Evolutionary conservation across 2,113 vertebrate genomes (phyloP).

Genomic region (Toxostoma redivivum): DNA sequence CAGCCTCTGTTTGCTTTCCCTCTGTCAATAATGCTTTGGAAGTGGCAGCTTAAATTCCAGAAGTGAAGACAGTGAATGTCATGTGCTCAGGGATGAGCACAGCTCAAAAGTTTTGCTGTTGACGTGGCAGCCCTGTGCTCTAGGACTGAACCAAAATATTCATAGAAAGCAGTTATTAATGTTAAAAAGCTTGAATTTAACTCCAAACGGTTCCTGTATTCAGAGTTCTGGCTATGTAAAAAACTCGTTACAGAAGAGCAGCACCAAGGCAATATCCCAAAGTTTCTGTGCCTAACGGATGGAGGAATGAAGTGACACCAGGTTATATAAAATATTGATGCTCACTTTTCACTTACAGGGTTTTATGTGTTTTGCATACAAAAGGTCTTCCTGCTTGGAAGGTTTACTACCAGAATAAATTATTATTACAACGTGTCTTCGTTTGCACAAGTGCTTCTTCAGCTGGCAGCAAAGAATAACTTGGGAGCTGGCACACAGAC

Average conservation of each 20-base stretch:
- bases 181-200: background rate
- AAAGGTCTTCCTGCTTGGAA: background rate
- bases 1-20: background rate
- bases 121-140: background rate
- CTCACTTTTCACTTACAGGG: background rate
- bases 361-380: background rate
- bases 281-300: background rate
- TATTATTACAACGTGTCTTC: background rate
- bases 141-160: background rate
- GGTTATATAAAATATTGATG: background rate
- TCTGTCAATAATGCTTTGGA: background rate
- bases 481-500: rapidly evolving
- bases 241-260: background rate
- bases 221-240: background rate
- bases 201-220: background rate
- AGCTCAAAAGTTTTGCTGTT: background rate
- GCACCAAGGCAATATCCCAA: background rate
- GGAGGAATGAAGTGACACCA: background rate
- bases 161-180: background rate
- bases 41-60: background rate
- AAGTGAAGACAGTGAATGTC: rapidly evolving
- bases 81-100: background rate
- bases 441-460: background rate
- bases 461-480: background rate
- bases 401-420: background rate